Base-by-base conservation (phyloP, 2,113 vertebrate species). In the Stegastes partitus region DNA sequence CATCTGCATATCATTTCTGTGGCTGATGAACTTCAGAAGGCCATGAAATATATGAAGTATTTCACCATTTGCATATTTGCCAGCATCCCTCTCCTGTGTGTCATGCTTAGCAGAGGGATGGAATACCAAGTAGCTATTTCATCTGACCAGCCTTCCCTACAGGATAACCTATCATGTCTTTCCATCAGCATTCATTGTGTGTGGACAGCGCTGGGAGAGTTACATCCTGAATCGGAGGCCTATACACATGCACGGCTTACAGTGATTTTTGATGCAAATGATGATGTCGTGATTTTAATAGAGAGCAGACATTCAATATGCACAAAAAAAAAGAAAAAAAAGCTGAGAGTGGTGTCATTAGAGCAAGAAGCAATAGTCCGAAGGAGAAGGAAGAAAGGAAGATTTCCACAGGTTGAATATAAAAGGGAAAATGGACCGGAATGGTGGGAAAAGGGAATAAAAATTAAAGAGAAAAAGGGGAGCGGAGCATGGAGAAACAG, bases 101-200 rank as follows among this genome's bases (percentile, higher is more conserved):
- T 85, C 70, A 84, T 63, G 78, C 68, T 89, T 87, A 83, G 82
- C 57, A 82, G 66, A 81, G 78, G 82, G 72, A 25, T 74, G 71
- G 91, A 91, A 92, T 90, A 91, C 86, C 79, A 92, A 92, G 86
- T 83, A 89, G 84, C 77, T 85, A 37, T 81, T 80, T 82, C 77
- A 84, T 90, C 65, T 87, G 86, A 86, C 78, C 84, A 68, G 70
- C 70, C 64, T 58, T 83, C 85, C 82, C 82, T 69, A 37, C 84
- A 88, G 82, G 80, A 84, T 84, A 74, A 81, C 81, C 75, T 85
- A 86, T 90, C 86, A 86, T 82, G 78, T 81, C 76, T 86, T 58
- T 84, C 83, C 79, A 91, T 90, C 83, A 82, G 79, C 77, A 87
- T 86, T 86, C 85, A 83, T 78, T 85, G 82, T 88, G 80, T 87